phyloP scores from a whole-genome alignment of 1,140 invertebrate species.

The Drosophila mojavensis region DNA sequence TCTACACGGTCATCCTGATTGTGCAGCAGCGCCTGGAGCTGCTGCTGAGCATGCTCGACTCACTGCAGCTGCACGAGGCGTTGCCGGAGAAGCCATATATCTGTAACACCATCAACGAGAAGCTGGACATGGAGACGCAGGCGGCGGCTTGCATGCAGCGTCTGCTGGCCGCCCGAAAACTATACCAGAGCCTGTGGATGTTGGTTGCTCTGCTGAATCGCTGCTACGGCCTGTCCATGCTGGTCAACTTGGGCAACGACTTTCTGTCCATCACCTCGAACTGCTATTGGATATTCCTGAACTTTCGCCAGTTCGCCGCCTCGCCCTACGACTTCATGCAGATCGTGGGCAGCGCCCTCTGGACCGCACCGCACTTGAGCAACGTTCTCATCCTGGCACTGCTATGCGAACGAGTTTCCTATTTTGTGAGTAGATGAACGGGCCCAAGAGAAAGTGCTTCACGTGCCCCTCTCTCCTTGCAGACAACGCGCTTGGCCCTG shows the following conservation, averaged over 20 bases:
- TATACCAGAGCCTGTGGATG: conserved; percentile 72
- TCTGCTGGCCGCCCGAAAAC: conserved; percentile 52
- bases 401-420: conserved; percentile 64
- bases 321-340: conserved; percentile 60
- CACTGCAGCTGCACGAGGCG: conserved; percentile 43
- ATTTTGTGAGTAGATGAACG: conserved; percentile 62
- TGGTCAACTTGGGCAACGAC: conserved; percentile 74
- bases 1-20: conserved; percentile 60
- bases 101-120: conserved; percentile 15
- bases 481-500: conserved; percentile 71
- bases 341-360: conserved; percentile 64
- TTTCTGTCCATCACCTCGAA: conserved; percentile 79
- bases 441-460: neutral
- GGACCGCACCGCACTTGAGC: conserved; percentile 68
- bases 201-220: conserved; percentile 57
- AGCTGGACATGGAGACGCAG: neutral
- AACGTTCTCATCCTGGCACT: conserved; percentile 72
- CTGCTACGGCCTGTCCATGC: conserved; percentile 70
- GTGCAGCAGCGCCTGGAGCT: conserved; percentile 59
- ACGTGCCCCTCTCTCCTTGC: neutral
- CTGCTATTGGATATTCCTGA: conserved; percentile 81
- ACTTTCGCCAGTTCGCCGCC: conserved; percentile 63
- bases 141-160: conserved; percentile 43
- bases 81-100: neutral
- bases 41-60: conserved; percentile 41